phyloP scores from a whole-genome alignment of 2,113 vertebrate species.

The Siniperca knerii region DNA sequence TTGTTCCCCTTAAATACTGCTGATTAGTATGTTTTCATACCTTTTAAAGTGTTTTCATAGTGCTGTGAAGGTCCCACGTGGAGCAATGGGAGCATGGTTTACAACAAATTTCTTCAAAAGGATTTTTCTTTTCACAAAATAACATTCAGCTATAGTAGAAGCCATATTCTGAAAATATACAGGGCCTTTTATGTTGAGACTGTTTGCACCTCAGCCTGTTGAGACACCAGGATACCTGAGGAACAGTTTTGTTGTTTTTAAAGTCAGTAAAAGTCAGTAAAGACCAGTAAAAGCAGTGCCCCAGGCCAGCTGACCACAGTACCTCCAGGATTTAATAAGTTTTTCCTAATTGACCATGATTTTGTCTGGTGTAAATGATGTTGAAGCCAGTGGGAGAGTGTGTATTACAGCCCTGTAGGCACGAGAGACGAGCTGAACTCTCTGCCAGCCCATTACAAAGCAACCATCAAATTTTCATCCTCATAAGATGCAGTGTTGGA shows the following conservation, averaged over 20 bases:
- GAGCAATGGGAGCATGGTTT: background rate
- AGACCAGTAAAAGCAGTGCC: constrained; percentile 23
- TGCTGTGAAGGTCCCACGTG: background rate
- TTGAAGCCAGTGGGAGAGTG: constrained; percentile 35
- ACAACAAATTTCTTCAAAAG: background rate
- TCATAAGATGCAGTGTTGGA: constrained; percentile 37
- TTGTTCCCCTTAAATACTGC: background rate
- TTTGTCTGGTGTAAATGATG: constrained; percentile 45
- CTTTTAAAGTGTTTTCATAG: background rate
- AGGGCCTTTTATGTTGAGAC: background rate
- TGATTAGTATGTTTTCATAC: background rate
- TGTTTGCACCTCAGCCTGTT: background rate
- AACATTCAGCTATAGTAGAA: background rate
- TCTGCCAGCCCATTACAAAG: constrained; percentile 34
- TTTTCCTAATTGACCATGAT: constrained; percentile 72
- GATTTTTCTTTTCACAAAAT: background rate
- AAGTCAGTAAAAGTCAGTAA: constrained; percentile 24
- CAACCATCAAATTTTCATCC: constrained; percentile 69
- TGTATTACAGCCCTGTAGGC: constrained; percentile 26
- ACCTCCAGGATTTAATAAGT: constrained; percentile 36
- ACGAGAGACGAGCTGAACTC: constrained; percentile 9
- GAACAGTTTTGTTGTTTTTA: constrained; percentile 17
- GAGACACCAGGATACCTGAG: background rate
- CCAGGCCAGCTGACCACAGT: constrained; percentile 26
- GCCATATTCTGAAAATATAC: background rate